phyloP scores from a whole-genome alignment of 2,888 invertebrate species.

The Aphodius granarius region DNA sequence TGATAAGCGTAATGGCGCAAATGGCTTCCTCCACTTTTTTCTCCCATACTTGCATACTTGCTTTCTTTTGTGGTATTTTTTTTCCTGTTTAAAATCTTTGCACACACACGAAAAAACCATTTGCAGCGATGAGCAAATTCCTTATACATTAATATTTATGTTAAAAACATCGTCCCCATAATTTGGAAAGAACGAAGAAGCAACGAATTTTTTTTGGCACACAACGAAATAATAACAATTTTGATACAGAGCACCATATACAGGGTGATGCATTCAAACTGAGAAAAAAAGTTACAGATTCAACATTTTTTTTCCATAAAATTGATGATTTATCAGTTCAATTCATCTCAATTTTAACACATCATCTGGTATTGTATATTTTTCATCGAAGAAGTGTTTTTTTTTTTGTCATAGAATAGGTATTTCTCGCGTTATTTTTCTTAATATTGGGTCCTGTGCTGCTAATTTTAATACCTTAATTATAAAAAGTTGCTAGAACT shows the following conservation, averaged over 20 bases:
- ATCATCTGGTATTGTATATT: too few species aligned
- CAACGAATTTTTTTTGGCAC: neutral
- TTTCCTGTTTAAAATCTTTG: neutral
- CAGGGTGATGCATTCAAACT: neutral
- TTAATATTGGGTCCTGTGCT: constrained; percentile 42
- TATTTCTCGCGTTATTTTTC: constrained; percentile 20
- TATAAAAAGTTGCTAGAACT: neutral
- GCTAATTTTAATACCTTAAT: neutral
- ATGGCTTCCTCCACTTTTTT: neutral
- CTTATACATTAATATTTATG: too few species aligned
- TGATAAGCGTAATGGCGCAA: constrained; percentile 45
- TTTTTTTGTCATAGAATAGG: constrained; percentile 38
- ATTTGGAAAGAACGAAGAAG: neutral
- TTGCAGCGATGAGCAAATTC: neutral
- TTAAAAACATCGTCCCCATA: neutral
- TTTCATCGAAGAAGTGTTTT: neutral
- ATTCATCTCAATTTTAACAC: neutral
- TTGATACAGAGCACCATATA: neutral
- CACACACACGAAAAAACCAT: neutral
- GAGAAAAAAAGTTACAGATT: neutral
- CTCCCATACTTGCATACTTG: too few species aligned
- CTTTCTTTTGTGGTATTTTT: constrained; percentile 4
- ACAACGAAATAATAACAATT: neutral
- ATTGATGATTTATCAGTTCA: too few species aligned
- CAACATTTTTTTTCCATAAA: neutral